phyloP scores from a whole-genome alignment of 2,797 vertebrate species.

The Gobionotothen gibberifrons region DNA sequence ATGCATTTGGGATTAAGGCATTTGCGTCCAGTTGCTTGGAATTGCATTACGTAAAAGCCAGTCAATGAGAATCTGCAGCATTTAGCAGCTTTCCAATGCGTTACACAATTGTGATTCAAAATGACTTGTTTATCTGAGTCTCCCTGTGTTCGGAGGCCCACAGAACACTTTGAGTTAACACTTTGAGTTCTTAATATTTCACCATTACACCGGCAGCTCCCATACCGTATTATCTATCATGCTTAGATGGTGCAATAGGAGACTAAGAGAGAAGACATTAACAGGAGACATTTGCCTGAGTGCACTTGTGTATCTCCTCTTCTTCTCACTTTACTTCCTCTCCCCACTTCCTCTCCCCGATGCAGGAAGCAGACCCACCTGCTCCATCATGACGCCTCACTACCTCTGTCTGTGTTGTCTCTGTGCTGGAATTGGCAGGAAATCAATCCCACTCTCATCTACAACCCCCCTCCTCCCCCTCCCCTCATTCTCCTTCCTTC shows the following conservation, averaged over 20 bases:
- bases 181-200: too few relatives aligned
- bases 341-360: slow-evolving; percentile 31
- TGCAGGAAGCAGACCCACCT: slow-evolving; percentile 68
- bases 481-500: slow-evolving; percentile 38
- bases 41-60: slow-evolving; percentile 24
- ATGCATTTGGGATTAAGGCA: slow-evolving; percentile 3
- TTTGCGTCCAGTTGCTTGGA: slow-evolving; percentile 13
- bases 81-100: slow-evolving; percentile 24
- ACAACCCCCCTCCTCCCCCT: slow-evolving; percentile 14
- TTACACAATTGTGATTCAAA: slow-evolving; percentile 37
- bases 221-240: slow-evolving; percentile 20
- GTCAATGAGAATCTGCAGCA: slow-evolving; percentile 19
- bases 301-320: slow-evolving; percentile 36
- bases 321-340: slow-evolving; percentile 55
- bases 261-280: slow-evolving; percentile 37
- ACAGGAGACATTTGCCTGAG: slow-evolving; percentile 42
- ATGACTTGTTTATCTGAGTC: slow-evolving; percentile 17
- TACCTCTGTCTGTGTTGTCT: slow-evolving; percentile 56
- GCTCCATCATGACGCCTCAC: slow-evolving; percentile 67
- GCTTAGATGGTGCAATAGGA: slow-evolving; percentile 35
- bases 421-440: slow-evolving; percentile 73
- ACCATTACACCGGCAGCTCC: slow-evolving; percentile 9
- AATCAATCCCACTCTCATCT: slow-evolving; percentile 74
- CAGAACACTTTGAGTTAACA: slow-evolving; percentile 23
- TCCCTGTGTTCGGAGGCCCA: slow-evolving; percentile 1